These are phyloP conservation scores for Siphamia tubifer DNA, from an alignment of 2,113 vertebrate genomes.

Conservation along the genomic window DNA sequence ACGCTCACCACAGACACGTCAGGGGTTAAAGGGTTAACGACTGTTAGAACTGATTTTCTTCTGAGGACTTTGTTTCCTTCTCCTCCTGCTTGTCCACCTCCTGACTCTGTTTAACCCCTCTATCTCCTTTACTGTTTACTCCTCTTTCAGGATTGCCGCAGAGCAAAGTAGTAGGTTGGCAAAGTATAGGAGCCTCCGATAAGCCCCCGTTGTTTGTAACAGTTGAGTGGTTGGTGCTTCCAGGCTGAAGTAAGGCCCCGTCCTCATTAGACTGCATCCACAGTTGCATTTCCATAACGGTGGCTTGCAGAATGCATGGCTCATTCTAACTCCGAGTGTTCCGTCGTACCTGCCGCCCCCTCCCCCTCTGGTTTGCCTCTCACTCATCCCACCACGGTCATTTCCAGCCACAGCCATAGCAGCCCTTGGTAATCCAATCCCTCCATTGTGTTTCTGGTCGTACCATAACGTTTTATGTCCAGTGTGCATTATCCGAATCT, in stretches of 20 bases:
- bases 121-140: constrained; percentile 64
- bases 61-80: constrained; percentile 1
- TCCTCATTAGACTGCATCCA: constrained; percentile 57
- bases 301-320: constrained; percentile 70
- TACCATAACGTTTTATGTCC: constrained; percentile 19
- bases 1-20: too few species aligned
- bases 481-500: constrained; percentile 20
- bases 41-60: constrained; percentile 2
- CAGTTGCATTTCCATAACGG: constrained; percentile 47
- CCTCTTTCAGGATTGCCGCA: constrained; percentile 92
- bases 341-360: constrained; percentile 6
- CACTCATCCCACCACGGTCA: constrained; percentile 39
- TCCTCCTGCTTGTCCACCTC: constrained; percentile 18
- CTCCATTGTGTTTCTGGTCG: constrained; percentile 40
- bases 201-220: constrained; percentile 80
- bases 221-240: constrained; percentile 72
- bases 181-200: constrained; percentile 99
- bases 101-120: constrained; percentile 41
- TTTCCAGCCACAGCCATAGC: constrained; percentile 16
- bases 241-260: constrained; percentile 88
- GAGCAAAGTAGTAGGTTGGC: constrained; percentile 99
- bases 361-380: constrained; percentile 19
- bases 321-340: constrained; percentile 42
- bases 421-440: neutral
- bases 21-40: too few species aligned